Evolutionary conservation across 1,140 invertebrate genomes (phyloP).

Genomic region (Drosophila setifemur): DNA sequence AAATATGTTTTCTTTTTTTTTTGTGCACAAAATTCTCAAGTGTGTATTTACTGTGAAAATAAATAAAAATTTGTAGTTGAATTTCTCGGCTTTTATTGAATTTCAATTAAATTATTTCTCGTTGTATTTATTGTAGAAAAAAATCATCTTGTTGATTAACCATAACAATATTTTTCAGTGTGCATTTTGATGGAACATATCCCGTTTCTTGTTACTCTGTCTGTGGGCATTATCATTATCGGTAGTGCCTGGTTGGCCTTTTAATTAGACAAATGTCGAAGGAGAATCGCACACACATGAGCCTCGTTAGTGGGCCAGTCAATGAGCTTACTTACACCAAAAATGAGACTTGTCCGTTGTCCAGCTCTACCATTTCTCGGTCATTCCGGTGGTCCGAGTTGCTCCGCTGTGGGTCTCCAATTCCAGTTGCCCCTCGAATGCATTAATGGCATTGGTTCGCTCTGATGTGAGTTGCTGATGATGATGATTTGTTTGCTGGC

Average conservation of each 20-base stretch:
- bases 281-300: slow-evolving; percentile 15
- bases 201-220: slow-evolving; percentile 45
- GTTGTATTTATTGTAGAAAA: too few relatives aligned
- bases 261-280: slow-evolving; percentile 62
- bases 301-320: slow-evolving; percentile 49
- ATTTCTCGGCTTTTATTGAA: too few relatives aligned
- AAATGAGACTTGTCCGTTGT: neutral
- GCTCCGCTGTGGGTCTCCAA: neutral
- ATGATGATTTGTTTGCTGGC: slow-evolving; percentile 26
- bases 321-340: slow-evolving; percentile 28
- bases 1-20: too few relatives aligned
- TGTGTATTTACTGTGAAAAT: too few relatives aligned
- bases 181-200: too few relatives aligned
- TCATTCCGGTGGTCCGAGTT: neutral
- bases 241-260: slow-evolving; percentile 48
- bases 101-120: too few relatives aligned
- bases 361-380: neutral
- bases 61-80: too few relatives aligned
- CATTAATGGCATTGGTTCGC: slow-evolving; percentile 33
- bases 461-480: neutral
- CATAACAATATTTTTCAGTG: too few relatives aligned
- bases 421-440: slow-evolving; percentile 4
- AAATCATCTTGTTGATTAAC: too few relatives aligned
- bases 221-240: slow-evolving; percentile 20
- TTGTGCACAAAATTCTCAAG: too few relatives aligned